A percentile compares a stretch with the other conserved stretches of the same genome.
Conservation (phyloP, 2,113 vertebrate genomes). For the Hydrolagus affinis region DNA sequence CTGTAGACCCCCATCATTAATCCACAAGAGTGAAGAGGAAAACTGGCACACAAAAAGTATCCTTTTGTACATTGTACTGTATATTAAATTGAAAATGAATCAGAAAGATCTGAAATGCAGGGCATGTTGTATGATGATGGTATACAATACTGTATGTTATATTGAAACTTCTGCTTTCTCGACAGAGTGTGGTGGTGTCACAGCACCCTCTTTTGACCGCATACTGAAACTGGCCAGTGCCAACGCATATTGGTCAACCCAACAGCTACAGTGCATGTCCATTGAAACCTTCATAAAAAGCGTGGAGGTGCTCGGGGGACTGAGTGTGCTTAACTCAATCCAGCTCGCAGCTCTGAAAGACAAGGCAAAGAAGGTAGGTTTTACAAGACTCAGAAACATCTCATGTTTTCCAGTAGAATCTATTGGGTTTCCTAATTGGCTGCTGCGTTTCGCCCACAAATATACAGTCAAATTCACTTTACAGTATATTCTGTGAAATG, state of each 20-base stretch:
- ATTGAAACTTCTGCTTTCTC: constrained; percentile 4
- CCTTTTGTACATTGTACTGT: neutral
- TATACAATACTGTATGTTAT: no score
- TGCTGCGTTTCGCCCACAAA: neutral
- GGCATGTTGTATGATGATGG: neutral
- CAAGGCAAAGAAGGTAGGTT: constrained; percentile 56
- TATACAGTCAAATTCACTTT: no score
- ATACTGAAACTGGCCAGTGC: constrained; percentile 58
- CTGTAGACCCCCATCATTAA: no score
- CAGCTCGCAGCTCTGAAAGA: constrained; percentile 61
- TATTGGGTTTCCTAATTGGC: no score
- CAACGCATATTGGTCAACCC: constrained; percentile 58
- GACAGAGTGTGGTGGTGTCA: constrained; percentile 50
- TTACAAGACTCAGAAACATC: neutral
- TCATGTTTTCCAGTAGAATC: no score
- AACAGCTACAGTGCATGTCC: constrained; percentile 55
- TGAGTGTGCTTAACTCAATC: constrained; percentile 46
- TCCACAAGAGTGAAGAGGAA: no score
- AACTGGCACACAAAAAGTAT: no score
- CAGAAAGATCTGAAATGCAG: neutral
- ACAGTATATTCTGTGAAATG: no score
- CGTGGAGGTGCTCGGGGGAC: constrained; percentile 56
- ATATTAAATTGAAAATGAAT: neutral
- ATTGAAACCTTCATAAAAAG: constrained; percentile 49
- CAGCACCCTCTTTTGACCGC: constrained; percentile 49